phyloP scores from a whole-genome alignment of 30 jellyfish, hydroid and myxozoan genomes.

The Mastigias papua region DNA sequence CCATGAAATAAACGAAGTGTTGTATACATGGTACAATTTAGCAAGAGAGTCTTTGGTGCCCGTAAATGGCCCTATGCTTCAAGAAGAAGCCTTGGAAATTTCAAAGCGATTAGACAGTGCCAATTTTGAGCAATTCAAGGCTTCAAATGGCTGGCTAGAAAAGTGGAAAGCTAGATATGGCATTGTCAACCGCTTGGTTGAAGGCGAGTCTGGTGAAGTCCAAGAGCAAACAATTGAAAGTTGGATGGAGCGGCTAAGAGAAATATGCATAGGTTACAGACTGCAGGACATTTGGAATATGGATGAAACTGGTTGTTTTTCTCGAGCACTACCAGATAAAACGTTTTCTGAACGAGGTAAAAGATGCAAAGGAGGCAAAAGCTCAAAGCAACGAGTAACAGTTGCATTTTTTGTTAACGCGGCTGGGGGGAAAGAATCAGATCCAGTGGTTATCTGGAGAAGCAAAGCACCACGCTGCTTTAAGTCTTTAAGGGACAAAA shows the following conservation, averaged over 20 bases:
- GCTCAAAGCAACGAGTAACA: background rate
- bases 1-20: constrained; percentile 18
- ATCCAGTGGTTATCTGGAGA: background rate
- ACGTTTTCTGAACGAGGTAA: background rate
- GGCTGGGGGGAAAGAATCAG: constrained; percentile 5
- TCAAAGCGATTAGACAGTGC: background rate
- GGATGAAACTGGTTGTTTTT: background rate
- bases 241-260: background rate
- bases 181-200: constrained; percentile 12
- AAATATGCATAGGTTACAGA: background rate
- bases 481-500: background rate
- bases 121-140: background rate
- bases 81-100: constrained; percentile 22
- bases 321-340: background rate
- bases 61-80: constrained; percentile 11
- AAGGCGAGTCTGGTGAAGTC: constrained; percentile 21
- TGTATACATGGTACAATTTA: constrained; percentile 7
- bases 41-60: constrained; percentile 33
- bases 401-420: background rate
- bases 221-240: constrained; percentile 19
- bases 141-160: background rate
- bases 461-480: background rate
- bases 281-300: background rate
- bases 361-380: constrained; percentile 9
- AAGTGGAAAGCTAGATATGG: background rate